phyloP scores from a whole-genome alignment of 1,140 invertebrate genomes.

The Drosophila melanica region DNA sequence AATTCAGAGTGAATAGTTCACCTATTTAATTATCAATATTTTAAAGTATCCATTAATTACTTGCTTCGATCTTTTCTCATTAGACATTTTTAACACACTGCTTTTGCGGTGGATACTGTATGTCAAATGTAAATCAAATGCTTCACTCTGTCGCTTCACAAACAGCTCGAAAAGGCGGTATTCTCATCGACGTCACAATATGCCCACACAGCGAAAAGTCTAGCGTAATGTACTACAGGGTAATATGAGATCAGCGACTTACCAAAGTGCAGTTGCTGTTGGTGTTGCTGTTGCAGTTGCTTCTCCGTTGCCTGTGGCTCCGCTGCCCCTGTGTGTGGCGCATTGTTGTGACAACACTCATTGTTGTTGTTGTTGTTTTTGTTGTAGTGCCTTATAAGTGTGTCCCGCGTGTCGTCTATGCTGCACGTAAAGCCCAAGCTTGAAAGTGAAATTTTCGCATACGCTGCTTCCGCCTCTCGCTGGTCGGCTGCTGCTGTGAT shows the following conservation, averaged over 20 bases:
- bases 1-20: not conserved
- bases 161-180: conserved; percentile 18
- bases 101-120: conserved; percentile 54
- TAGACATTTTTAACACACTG: conserved; percentile 6
- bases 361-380: conserved; percentile 18
- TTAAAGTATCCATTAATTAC: not conserved
- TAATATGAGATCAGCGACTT: conserved; percentile 37
- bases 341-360: conserved; percentile 57
- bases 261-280: conserved; percentile 34
- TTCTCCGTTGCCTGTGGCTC: conserved; percentile 10
- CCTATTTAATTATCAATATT: not conserved
- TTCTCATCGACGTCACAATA: conserved; percentile 52
- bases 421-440: conserved; percentile 40
- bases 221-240: not conserved
- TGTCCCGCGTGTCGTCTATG: conserved; percentile 31
- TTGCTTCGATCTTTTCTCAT: not conserved
- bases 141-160: conserved; percentile 46
- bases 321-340: conserved; percentile 23
- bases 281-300: conserved; percentile 12
- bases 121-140: conserved; percentile 50
- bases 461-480: conserved; percentile 57
- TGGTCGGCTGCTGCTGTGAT: conserved; percentile 44
- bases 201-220: conserved; percentile 15
- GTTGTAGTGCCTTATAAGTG: conserved; percentile 12
- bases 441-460: conserved; percentile 77